These are phyloP conservation scores for Eumeta japonica DNA, from an alignment of 1,140 invertebrate genomes.

Conservation along the genomic window DNA sequence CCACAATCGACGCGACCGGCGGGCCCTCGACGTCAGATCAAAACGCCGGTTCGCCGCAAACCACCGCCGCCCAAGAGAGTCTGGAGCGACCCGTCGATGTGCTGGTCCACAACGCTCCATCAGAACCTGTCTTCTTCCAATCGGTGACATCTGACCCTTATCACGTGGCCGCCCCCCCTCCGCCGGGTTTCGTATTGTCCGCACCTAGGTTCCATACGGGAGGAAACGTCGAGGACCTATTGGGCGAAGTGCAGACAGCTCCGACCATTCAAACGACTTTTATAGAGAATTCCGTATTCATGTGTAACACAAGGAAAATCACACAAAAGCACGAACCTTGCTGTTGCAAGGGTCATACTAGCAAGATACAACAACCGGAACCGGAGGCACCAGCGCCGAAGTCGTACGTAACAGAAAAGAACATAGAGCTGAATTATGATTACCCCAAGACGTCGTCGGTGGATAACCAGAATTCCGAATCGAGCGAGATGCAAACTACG, in stretches of 20 bases:
- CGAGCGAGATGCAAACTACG: slow-evolving; percentile 34
- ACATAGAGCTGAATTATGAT: slow-evolving; percentile 54
- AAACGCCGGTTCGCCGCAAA: slow-evolving; percentile 13
- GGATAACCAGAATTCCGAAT: slow-evolving; percentile 29
- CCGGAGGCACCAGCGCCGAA: slow-evolving; percentile 22
- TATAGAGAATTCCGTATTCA: slow-evolving; percentile 49
- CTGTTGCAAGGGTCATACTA: slow-evolving; percentile 24
- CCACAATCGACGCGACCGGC: too few species aligned
- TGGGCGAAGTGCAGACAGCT: slow-evolving; percentile 42
- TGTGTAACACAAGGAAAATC: slow-evolving; percentile 51
- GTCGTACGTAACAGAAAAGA: slow-evolving; percentile 52
- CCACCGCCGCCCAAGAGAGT: slow-evolving; percentile 14
- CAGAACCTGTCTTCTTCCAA: slow-evolving; percentile 43
- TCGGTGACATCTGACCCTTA: slow-evolving; percentile 37
- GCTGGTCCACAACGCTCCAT: slow-evolving; percentile 36
- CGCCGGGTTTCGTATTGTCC: slow-evolving; percentile 41
- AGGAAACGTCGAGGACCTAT: slow-evolving; percentile 49
- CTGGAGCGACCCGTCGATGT: slow-evolving; percentile 42
- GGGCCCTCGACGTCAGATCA: too few species aligned
- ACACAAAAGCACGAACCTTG: slow-evolving; percentile 37
- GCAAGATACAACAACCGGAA: slow-evolving; percentile 26
- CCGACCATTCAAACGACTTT: slow-evolving; percentile 40
- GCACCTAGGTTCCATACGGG: slow-evolving; percentile 45
- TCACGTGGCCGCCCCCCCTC: slow-evolving; percentile 32
- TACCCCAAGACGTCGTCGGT: slow-evolving; percentile 47